phyloP scores from a whole-genome alignment of 2,797 vertebrate genomes.

The Paguma larvata region DNA sequence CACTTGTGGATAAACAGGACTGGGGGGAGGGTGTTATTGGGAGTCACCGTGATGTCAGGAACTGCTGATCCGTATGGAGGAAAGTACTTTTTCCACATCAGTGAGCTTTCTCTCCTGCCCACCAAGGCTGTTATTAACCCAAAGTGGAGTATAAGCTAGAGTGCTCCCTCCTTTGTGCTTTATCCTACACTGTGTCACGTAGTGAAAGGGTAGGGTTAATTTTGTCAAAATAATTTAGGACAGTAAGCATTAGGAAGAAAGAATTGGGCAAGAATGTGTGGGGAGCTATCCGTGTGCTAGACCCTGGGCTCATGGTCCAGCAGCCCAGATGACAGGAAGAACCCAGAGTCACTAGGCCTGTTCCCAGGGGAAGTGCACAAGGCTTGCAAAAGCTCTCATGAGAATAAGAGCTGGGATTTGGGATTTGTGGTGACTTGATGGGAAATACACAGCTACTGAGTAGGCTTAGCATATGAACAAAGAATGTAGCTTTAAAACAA shows the following conservation, averaged over 20 bases:
- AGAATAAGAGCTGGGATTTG: not conserved
- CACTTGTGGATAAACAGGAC: not conserved
- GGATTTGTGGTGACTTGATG: not conserved
- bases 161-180: fast-evolving
- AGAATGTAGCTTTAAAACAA: not conserved
- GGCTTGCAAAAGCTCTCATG: not conserved
- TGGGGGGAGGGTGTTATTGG: not conserved
- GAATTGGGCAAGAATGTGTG: fast-evolving
- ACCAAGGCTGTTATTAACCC: not conserved
- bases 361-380: not conserved
- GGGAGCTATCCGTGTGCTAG: not conserved
- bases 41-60: not conserved
- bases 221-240: not conserved
- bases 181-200: too few species aligned
- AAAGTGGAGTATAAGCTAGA: not conserved
- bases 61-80: not conserved
- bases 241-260: not conserved
- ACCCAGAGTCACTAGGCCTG: not conserved
- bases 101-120: not conserved
- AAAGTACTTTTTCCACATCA: too few species aligned
- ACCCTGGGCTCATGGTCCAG: not conserved
- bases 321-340: not conserved
- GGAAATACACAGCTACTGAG: not conserved
- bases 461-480: not conserved
- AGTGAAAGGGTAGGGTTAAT: not conserved